A percentile compares a stretch with the other conserved stretches of the same genome.
Conservation (phyloP, 2,888 invertebrate genomes). For the Cerceris ruficornis region DNA sequence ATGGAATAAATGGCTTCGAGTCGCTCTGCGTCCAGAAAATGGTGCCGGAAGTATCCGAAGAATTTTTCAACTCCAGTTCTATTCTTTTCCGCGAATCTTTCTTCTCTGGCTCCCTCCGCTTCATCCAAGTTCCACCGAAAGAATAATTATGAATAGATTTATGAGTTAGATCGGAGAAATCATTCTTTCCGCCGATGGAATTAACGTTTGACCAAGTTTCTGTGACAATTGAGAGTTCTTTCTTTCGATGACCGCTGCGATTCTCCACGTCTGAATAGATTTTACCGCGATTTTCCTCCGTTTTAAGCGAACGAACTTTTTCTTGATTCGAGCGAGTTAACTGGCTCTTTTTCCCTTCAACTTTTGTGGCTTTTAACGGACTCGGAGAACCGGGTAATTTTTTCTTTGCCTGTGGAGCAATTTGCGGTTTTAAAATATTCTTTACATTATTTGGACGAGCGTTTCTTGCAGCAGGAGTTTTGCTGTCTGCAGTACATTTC, state of each 20-base stretch:
- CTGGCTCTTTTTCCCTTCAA: not conserved
- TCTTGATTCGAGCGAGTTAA: not conserved
- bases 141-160: not conserved
- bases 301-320: not conserved
- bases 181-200: not conserved
- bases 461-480: too few species aligned
- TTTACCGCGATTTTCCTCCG: not conserved
- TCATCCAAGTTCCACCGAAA: not conserved
- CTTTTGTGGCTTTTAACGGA: not conserved
- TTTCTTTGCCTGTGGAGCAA: not conserved
- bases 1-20: slow-evolving; percentile 61
- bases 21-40: slow-evolving; percentile 57
- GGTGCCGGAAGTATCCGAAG: not conserved
- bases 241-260: not conserved
- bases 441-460: too few species aligned
- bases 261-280: not conserved
- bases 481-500: too few species aligned
- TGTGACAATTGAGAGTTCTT: slow-evolving; percentile 35
- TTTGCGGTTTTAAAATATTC: not conserved
- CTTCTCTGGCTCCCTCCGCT: not conserved
- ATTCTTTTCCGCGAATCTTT: slow-evolving; percentile 2
- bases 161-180: not conserved
- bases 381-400: not conserved
- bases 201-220: slow-evolving; percentile 52
- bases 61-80: not conserved